Evolutionary conservation across 2,113 vertebrate species (phyloP).

Genomic region (Myotis yumanensis): DNA sequence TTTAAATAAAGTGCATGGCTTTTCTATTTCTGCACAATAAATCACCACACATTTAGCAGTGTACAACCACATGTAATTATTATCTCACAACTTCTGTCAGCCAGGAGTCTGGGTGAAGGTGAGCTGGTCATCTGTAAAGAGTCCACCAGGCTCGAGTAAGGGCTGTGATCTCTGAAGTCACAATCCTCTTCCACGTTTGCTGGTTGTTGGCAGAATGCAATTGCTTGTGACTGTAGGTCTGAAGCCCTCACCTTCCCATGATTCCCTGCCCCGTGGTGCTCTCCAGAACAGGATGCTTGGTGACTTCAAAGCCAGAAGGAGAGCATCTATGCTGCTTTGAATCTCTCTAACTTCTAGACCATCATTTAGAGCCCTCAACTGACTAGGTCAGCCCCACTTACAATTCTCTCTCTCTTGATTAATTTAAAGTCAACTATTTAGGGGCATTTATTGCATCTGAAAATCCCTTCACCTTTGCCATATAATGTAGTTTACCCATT

Average conservation of each 20-base stretch:
- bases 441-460: background rate
- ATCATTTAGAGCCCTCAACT: background rate
- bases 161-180: background rate
- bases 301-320: background rate
- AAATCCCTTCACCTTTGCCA: background rate
- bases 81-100: background rate
- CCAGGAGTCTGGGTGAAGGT: background rate
- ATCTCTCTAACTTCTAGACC: background rate
- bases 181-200: background rate
- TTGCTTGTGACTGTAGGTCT: background rate
- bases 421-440: background rate
- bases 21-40: background rate
- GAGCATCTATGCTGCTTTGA: background rate
- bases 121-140: background rate
- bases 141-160: background rate
- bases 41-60: background rate
- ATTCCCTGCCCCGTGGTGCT: rapidly evolving
- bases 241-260: background rate
- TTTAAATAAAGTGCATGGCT: background rate
- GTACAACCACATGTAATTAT: background rate
- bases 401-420: background rate
- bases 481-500: background rate
- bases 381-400: background rate
- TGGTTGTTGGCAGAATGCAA: background rate
- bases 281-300: background rate